A percentile compares a stretch with the other conserved stretches of the same genome.
Conservation (phyloP, 2,888 invertebrate species). For the Prosopocoilus inquinatus region DNA sequence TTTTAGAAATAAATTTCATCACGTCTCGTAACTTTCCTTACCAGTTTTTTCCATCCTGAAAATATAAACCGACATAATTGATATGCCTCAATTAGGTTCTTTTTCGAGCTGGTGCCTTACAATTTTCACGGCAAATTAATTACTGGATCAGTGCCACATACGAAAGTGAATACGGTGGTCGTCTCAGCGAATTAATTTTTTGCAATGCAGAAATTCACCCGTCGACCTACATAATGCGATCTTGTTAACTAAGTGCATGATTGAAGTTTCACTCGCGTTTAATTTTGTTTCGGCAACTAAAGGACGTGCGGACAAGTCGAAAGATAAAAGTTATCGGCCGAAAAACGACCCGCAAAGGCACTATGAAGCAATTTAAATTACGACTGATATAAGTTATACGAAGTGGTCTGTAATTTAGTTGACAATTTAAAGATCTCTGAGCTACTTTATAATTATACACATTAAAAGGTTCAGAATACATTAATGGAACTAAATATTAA, state of each 20-base stretch:
- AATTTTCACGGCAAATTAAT: too few relatives aligned
- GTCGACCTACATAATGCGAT: too few relatives aligned
- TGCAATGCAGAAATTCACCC: too few relatives aligned
- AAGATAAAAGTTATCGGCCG: slow-evolving; percentile 3
- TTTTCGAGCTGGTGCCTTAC: too few relatives aligned
- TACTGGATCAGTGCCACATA: too few relatives aligned
- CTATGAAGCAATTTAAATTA: slow-evolving; percentile 4
- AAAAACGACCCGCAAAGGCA: background rate
- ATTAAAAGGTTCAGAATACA: slow-evolving; percentile 14
- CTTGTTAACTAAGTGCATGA: background rate
- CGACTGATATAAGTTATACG: slow-evolving; percentile 12
- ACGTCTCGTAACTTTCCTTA: too few relatives aligned
- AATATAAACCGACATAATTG: too few relatives aligned
- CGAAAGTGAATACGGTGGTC: too few relatives aligned
- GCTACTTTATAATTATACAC: slow-evolving; percentile 22
- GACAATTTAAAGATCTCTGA: slow-evolving; percentile 23
- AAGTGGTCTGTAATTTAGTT: slow-evolving; percentile 21
- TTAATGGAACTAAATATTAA: slow-evolving; percentile 18
- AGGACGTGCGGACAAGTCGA: background rate
- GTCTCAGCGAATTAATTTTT: too few relatives aligned
- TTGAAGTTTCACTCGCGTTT: slow-evolving; percentile 1
- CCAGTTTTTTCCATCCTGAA: too few relatives aligned
- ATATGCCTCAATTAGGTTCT: too few relatives aligned
- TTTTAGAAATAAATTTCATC: too few relatives aligned
- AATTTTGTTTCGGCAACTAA: slow-evolving; percentile 5